Conservation (phyloP, 2,113 vertebrate genomes). For the Larimichthys crocea region DNA sequence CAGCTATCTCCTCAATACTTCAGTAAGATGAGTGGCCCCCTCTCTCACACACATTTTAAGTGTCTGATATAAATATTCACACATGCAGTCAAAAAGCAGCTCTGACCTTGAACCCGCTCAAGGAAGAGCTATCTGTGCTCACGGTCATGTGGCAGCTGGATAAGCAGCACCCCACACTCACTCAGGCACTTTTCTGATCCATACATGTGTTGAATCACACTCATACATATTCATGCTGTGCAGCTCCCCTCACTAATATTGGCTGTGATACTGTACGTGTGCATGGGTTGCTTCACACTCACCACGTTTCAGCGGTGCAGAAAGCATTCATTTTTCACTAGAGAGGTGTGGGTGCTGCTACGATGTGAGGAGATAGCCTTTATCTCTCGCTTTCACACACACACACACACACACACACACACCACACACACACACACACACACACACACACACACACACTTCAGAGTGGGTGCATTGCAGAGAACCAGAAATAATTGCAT, state of each 20-base stretch:
- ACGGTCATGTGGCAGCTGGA: conserved; percentile 37
- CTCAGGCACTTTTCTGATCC: conserved; percentile 15
- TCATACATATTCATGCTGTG: conserved; percentile 38
- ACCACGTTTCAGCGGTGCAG: conserved; percentile 10
- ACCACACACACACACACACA: too few species aligned
- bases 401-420: conserved; percentile 7
- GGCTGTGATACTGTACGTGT: neutral
- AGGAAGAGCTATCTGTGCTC: conserved; percentile 23
- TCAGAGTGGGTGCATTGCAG: conserved; percentile 53
- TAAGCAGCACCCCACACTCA: conserved; percentile 19
- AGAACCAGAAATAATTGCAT: conserved; percentile 66
- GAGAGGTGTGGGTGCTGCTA: conserved; percentile 38
- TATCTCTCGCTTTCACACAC: neutral
- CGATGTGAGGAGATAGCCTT: conserved; percentile 25
- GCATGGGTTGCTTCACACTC: conserved; percentile 8
- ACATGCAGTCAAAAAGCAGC: neutral
- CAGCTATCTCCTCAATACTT: conserved; percentile 21
- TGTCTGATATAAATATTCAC: conserved; percentile 10
- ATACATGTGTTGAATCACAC: conserved; percentile 26
- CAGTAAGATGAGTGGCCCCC: conserved; percentile 5
- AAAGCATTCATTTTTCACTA: conserved; percentile 37
- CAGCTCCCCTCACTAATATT: neutral
- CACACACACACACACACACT: neutral
- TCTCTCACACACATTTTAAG: neutral
- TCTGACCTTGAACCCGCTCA: conserved; percentile 45